Evolutionary conservation across 1,140 invertebrate species (phyloP).

Genomic region (Drosophila tani): DNA sequence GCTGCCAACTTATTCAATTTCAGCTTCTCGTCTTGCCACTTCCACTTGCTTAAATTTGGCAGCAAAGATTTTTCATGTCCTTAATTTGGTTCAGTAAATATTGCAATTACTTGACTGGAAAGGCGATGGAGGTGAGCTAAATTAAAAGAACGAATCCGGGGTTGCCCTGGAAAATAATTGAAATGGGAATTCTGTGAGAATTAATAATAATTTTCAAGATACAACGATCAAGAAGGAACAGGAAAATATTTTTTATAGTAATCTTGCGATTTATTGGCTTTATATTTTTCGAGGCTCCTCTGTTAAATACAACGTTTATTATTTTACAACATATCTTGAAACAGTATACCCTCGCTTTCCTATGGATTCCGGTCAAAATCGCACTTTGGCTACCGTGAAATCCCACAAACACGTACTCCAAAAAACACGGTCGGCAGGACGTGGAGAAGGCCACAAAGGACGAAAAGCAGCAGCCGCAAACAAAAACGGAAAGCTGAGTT

Average conservation of each 20-base stretch:
- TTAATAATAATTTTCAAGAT: too few relatives aligned
- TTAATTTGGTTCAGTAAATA: conserved; percentile 45
- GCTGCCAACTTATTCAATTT: conserved; percentile 56
- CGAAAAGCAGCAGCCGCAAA: conserved; percentile 34
- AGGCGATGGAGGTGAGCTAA: not conserved
- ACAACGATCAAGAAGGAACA: too few relatives aligned
- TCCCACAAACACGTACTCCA: conserved; percentile 22
- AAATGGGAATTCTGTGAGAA: too few relatives aligned
- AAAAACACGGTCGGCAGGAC: conserved; percentile 18
- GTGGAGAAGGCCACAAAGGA: conserved; percentile 20
- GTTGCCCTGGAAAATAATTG: conserved; percentile 3
- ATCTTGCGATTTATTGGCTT: too few relatives aligned
- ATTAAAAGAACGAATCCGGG: not conserved
- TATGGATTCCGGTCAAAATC: conserved; percentile 18
- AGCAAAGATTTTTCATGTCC: conserved; percentile 34
- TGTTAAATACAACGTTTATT: too few relatives aligned
- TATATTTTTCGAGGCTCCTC: too few relatives aligned
- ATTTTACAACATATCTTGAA: not conserved
- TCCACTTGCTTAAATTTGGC: conserved; percentile 21
- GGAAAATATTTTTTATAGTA: too few relatives aligned
- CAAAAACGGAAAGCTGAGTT: conserved; percentile 34
- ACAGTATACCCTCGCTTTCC: not conserved
- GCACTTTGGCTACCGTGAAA: conserved; percentile 36
- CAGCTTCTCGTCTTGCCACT: conserved; percentile 14
- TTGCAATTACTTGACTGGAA: conserved; percentile 8